Evolutionary conservation across 2,113 vertebrate genomes (phyloP), one percentile per base, ranked within the genome.

Genomic region (Parotia lawesii): DNA sequence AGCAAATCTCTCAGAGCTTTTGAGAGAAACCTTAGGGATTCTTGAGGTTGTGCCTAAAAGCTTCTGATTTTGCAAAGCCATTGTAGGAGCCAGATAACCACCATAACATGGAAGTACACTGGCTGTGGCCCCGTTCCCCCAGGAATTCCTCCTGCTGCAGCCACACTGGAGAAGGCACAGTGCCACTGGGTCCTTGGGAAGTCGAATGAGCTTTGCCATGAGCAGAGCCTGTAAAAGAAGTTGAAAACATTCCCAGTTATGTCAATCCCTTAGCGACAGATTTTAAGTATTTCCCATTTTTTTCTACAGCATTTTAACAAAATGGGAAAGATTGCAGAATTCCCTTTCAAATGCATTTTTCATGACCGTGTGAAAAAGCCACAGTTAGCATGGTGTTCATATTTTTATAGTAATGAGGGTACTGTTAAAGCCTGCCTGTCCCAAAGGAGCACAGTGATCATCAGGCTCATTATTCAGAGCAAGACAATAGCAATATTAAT

Each of bases 401-500:
- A 27, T 57, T 82, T 87, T 67, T 28, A 8, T 15, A 47, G 57
- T 38, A 76, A 79, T 61, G 29, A 83, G 67, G 29, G 14, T 40
- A 18, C 9, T 80, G 11, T 47, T 83, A 73, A 91, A 86, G n/a
- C 62, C 87, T 73, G 58, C 10, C 2, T 60, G 75, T 90, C 82
- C 73, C 67, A 22, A 31, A 95, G 78, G 92, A 85, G 67, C 21
- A 9, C 10, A 22, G 53, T 35, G 71, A 87, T 85, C 79, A 92
- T 80, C 60, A 66, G 56, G 69, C 38, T 83, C 84, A 50, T 93
- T 94, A 83, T 90, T 86, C 82, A 71, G 88, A 93, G 85, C 24
- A 53, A 92, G 79, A 93, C 83, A 93, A 83, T 47, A 40, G 75
- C 64, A 95, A 90, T 92, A 88, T 94, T 92, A 92, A 93, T 81